Base-by-base conservation (phyloP, 2,113 vertebrate genomes). In the Electrona antarctica region DNA sequence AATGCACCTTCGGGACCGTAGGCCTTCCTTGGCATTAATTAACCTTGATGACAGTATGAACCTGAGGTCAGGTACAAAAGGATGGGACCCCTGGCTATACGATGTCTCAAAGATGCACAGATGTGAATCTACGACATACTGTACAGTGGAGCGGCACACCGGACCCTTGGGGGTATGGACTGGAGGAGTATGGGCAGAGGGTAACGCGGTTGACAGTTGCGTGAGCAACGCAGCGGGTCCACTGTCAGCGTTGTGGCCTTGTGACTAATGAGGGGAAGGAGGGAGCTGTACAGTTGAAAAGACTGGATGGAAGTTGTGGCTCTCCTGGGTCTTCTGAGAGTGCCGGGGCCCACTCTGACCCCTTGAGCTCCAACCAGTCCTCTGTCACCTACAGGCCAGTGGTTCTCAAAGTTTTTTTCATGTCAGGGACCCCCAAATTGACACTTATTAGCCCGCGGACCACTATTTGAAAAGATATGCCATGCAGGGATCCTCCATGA, bases 251-350 rank as follows among this genome's bases (percentile, higher is more conserved):
- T 49, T 57, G 41, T 46, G 50, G 51, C 70, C 73, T 33, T 0
- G 1, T 85, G 84, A 87, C 67, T 77, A 87, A 89, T 45, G 83
- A 88, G 76, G 33, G 87, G 85, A 88, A 80, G 76, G 67, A 80
- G 71, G 71, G 64, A 78, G 11, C 71, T 69, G 85, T 75, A 51
- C 67, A 64, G 67, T 48, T 57, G 59, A 21, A 41, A 60, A 77
- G 51, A 47, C 15, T 21, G 14, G 28, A 2, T 21, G 51, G 54
- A 45, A 28, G 65, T 75, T 78, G 71, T 78, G 52, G 49, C 14
- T 79, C 78, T 73, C 78, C 11, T 28, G 73, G 60, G 78, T 51
- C 69, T 81, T 64, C 68, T 85, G 71, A 77, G 67, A 84, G 83
- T 65, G 79, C 69, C 58, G 55, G 65, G 65, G 58, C 50, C 65